Percentiles rank a stretch among this genome's conserved stretches.
Evolutionary conservation across 2,797 vertebrate genomes (phyloP).

Genomic region (Neostethus bicornis): DNA sequence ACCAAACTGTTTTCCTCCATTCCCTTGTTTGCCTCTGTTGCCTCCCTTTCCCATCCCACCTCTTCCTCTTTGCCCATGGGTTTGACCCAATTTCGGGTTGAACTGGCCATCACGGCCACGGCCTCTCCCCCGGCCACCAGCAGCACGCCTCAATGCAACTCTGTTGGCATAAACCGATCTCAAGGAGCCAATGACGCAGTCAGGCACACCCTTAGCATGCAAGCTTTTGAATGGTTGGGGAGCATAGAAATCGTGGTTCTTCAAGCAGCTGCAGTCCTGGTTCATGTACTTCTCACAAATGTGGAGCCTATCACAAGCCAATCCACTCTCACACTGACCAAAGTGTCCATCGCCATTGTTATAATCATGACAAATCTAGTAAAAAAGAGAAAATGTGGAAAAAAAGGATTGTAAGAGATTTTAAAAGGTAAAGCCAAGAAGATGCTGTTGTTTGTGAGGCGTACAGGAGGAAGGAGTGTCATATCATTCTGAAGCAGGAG

Average conservation of each 20-base stretch:
- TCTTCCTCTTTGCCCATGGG: neutral
- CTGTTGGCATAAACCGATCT: slow-evolving; percentile 66
- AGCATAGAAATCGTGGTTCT: slow-evolving; percentile 62
- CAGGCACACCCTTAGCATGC: slow-evolving; percentile 42
- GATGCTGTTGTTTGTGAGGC: slow-evolving; percentile 14
- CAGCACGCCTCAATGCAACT: slow-evolving; percentile 24
- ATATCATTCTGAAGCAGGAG: slow-evolving; percentile 76
- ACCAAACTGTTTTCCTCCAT: no score
- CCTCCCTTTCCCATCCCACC: neutral
- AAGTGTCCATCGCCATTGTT: slow-evolving; percentile 69
- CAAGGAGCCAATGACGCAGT: slow-evolving; percentile 44
- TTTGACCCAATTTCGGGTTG: neutral
- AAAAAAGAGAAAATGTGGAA: no score
- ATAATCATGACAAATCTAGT: slow-evolving; percentile 74
- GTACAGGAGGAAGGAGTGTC: slow-evolving; percentile 67
- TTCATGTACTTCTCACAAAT: slow-evolving; percentile 69
- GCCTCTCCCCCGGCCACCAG: neutral
- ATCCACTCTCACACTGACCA: slow-evolving; percentile 52
- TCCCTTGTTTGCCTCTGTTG: neutral
- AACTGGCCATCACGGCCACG: neutral
- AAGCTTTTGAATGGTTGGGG: slow-evolving; percentile 63
- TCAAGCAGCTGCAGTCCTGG: slow-evolving; percentile 56
- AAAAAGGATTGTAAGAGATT: no score
- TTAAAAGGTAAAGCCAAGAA: neutral
- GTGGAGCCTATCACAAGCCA: slow-evolving; percentile 67